Evolutionary conservation across 2,888 invertebrate species (phyloP).

Genomic region (Clitarchus hookeri): DNA sequence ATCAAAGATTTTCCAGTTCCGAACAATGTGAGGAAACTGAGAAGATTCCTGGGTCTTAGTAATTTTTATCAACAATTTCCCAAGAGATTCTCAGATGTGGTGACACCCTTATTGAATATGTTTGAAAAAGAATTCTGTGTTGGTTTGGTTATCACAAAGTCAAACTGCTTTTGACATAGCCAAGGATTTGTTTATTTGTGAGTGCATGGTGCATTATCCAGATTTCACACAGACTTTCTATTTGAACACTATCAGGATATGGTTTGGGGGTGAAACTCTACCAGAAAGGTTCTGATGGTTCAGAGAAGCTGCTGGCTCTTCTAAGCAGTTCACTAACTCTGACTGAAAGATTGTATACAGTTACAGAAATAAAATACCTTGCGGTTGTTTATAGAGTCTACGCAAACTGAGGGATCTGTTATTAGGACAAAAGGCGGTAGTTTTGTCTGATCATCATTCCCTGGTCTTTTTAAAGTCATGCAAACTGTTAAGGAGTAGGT

Average conservation of each 20-base stretch:
- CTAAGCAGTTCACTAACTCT: background rate
- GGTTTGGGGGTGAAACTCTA: slow-evolving; percentile 40
- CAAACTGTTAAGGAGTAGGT: background rate
- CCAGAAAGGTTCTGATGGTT: slow-evolving; percentile 10
- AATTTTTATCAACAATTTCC: background rate
- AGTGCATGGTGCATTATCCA: slow-evolving; percentile 38
- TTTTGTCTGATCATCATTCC: background rate
- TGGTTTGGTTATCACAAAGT: background rate
- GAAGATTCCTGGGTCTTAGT: background rate
- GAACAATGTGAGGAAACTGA: background rate
- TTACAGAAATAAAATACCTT: background rate
- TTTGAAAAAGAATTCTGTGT: background rate
- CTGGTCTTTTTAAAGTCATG: background rate
- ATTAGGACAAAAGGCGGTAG: background rate
- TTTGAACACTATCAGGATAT: slow-evolving; percentile 36
- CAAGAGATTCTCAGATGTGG: background rate
- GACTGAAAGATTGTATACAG: background rate
- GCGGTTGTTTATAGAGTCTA: slow-evolving; percentile 21
- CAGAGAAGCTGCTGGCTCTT: background rate
- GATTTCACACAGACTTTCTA: slow-evolving; percentile 39
- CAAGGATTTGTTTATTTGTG: background rate
- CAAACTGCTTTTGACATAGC: background rate
- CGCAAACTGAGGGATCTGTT: background rate
- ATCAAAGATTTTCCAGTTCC: too few relatives aligned
- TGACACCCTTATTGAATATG: background rate